Evolutionary conservation across 2,113 vertebrate species (phyloP).

Genomic region (Fulica atra): DNA sequence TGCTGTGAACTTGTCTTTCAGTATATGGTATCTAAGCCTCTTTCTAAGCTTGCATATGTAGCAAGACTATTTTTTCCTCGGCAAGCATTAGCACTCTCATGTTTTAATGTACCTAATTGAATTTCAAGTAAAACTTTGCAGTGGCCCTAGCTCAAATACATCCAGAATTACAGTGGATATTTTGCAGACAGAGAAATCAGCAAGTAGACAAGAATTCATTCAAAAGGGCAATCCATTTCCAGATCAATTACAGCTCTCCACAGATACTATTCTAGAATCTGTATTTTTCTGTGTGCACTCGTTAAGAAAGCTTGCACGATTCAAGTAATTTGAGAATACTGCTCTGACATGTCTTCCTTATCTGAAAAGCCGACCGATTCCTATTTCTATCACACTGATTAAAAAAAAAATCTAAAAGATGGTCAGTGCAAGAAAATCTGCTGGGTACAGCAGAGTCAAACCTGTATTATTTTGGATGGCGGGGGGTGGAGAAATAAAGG

Average conservation of each 20-base stretch:
- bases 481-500: not conserved
- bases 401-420: not conserved
- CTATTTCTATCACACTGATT: not conserved
- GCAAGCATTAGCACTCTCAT: not conserved
- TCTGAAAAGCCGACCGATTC: not conserved
- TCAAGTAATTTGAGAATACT: not conserved
- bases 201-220: not conserved
- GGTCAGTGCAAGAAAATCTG: not conserved
- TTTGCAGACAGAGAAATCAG: not conserved
- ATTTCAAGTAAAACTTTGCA: not conserved
- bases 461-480: not conserved
- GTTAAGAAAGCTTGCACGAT: not conserved
- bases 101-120: not conserved
- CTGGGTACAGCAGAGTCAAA: not conserved
- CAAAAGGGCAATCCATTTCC: not conserved
- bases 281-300: not conserved
- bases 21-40: not conserved
- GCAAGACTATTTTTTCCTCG: rapidly evolving
- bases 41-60: not conserved
- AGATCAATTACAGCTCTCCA: not conserved
- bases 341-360: not conserved
- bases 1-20: not conserved
- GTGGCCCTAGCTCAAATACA: not conserved
- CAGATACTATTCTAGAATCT: not conserved
- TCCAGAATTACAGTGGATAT: not conserved